These are phyloP conservation scores for Volucella inflata DNA, from an alignment of 2,888 invertebrate genomes.

Conservation along the genomic window DNA sequence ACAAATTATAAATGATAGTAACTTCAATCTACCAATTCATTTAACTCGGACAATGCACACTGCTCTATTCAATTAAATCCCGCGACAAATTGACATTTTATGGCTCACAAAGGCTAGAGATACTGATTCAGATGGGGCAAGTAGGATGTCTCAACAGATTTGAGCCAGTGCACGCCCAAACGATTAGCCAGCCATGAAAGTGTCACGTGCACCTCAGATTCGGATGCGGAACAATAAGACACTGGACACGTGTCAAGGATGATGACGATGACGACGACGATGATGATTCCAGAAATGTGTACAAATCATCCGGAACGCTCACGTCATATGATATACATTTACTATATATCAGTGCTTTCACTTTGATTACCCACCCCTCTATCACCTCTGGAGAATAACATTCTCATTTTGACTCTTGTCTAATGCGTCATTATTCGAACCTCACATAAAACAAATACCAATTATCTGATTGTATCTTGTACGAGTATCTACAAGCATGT, in stretches of 20 bases:
- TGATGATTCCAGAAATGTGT: constrained; percentile 68
- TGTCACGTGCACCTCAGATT: constrained; percentile 70
- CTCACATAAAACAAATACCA: constrained; percentile 64
- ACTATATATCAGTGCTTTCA: not conserved
- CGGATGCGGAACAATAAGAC: constrained; percentile 72
- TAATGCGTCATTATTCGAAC: constrained; percentile 49
- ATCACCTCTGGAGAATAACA: not conserved
- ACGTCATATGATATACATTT: not conserved
- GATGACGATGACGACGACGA: constrained; percentile 64
- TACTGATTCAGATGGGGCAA: not conserved
- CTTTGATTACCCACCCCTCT: not conserved
- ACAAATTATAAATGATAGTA: constrained; percentile 46
- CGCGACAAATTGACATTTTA: constrained; percentile 75
- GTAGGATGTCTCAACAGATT: constrained; percentile 47
- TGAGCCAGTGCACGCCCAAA: constrained; percentile 65
- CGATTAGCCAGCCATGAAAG: constrained; percentile 59
- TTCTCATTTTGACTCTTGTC: constrained; percentile 8
- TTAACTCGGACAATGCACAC: constrained; percentile 69
- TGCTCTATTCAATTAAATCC: constrained; percentile 70
- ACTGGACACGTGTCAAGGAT: constrained; percentile 73
- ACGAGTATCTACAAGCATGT: not conserved
- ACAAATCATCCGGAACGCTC: constrained; percentile 62
- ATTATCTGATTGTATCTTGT: constrained; percentile 69
- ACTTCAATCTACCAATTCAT: constrained; percentile 39
- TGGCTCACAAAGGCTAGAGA: constrained; percentile 52